Evolutionary conservation across 2,113 vertebrate genomes (phyloP).

Genomic region (Donacobius atricapilla): DNA sequence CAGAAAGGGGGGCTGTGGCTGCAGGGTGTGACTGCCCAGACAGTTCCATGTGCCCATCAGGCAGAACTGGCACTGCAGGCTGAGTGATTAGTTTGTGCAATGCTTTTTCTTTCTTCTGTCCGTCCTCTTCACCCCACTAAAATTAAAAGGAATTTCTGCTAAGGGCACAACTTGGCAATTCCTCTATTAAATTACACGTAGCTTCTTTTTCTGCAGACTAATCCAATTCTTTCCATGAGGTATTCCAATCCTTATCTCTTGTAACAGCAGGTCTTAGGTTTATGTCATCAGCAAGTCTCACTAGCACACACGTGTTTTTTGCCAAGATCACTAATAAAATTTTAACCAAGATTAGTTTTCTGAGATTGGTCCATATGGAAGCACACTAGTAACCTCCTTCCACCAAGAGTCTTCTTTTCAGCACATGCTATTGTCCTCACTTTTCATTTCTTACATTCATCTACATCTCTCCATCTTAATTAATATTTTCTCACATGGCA

Average conservation of each 20-base stretch:
- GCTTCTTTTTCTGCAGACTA: not conserved
- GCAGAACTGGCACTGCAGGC: not conserved
- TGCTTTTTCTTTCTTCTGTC: not conserved
- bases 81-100: not conserved
- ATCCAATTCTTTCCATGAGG: not conserved
- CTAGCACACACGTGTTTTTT: not conserved
- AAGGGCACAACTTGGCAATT: not conserved
- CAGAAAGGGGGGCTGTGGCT: not conserved
- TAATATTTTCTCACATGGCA: constrained; percentile 15
- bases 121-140: not conserved
- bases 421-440: not conserved
- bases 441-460: constrained; percentile 32
- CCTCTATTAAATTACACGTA: not conserved
- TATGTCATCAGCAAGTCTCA: not conserved
- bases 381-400: not conserved
- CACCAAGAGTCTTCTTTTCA: not conserved
- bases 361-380: not conserved
- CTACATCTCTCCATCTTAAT: constrained; percentile 41
- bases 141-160: not conserved
- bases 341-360: not conserved
- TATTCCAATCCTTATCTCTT: not conserved
- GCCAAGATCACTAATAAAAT: constrained; percentile 41
- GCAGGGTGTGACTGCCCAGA: fast-evolving
- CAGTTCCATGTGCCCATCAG: not conserved
- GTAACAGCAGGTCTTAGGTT: not conserved